Base-by-base conservation (phyloP, 2,797 vertebrate genomes). In the Gobio occitaniae region DNA sequence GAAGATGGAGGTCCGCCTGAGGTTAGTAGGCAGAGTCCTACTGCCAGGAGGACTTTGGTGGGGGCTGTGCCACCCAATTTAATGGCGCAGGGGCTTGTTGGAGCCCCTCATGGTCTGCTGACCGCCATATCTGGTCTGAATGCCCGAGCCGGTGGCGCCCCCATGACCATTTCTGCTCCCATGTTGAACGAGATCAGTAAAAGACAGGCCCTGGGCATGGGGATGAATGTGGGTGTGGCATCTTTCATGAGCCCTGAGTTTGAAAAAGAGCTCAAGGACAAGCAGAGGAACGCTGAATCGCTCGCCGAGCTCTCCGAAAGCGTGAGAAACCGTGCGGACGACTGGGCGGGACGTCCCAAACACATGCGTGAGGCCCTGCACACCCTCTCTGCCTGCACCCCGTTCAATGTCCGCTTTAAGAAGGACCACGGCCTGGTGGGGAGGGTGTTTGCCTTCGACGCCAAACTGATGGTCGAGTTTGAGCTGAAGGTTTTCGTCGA, bases 331-430 rank as follows among this genome's bases (percentile, higher is more conserved):
- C 90, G 95, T 3, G 91, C 96, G 0, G 97, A 97, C 36, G 97
- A 96, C 74, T 97, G 97, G 97, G 95, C 96, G 0, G 96, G 94
- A 86, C 92, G 94, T 4, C 95, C 95, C 56, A 95, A 95, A 88
- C 91, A 93, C 0, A 96, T 97, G 15, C 93, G 97, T 0, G 97
- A 97, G 10, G 95, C 96, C 6, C 94, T 97, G 0, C 82, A 95
- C 5, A 91, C 95, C 0, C 94, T 98, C 12, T 95, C 95, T 5
- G 93, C 92, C 89, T 97, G 96, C 0, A 93, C 96, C 6, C 97
- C 97, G 1, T 98, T 97, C 78, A 96, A 96, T 0, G 96, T 98
- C 17, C 97, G 97, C 84, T 97, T 97, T 92, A 96, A 97, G 90
- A 97, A 97, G 91, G 97, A 98, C 90, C 97, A 97, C 12, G 92